phyloP scores from a whole-genome alignment of 2,113 vertebrate species.

The Scolopax mira region DNA sequence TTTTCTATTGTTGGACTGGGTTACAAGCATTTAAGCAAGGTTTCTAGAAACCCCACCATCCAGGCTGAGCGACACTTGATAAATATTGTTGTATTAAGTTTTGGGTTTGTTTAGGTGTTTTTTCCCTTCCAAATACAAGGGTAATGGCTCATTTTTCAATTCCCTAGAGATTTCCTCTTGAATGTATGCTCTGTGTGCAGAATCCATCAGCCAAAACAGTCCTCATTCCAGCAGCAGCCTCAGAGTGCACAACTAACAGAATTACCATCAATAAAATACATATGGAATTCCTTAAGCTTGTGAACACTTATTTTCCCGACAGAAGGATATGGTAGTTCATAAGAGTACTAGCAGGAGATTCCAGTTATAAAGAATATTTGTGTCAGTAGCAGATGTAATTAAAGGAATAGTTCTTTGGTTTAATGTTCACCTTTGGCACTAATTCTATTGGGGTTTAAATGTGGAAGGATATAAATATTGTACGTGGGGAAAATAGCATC shows the following conservation, averaged over 20 bases:
- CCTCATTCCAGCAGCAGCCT: conserved; percentile 3
- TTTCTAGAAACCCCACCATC: conserved; percentile 11
- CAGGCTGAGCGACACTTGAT: conserved; percentile 38
- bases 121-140: not conserved
- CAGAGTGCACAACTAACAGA: conserved; percentile 16
- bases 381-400: conserved; percentile 33
- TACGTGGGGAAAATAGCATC: not conserved
- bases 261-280: conserved; percentile 13
- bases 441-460: not conserved
- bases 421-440: conserved; percentile 43
- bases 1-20: not conserved
- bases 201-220: conserved; percentile 53
- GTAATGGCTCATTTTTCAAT: conserved; percentile 57
- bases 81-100: conserved; percentile 40
- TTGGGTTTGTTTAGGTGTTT: not conserved
- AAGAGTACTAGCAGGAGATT: conserved; percentile 4
- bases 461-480: not conserved
- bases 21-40: not conserved
- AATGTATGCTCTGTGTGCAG: conserved; percentile 35
- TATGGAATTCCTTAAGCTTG: conserved; percentile 10
- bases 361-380: conserved; percentile 21
- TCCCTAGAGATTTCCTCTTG: conserved; percentile 53
- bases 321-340: not conserved
- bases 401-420: conserved; percentile 3
- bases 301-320: not conserved